A percentile compares a stretch with the other conserved stretches of the same genome.
phyloP scores from a whole-genome alignment of 2,113 vertebrate genomes.

The Polyodon spathula region DNA sequence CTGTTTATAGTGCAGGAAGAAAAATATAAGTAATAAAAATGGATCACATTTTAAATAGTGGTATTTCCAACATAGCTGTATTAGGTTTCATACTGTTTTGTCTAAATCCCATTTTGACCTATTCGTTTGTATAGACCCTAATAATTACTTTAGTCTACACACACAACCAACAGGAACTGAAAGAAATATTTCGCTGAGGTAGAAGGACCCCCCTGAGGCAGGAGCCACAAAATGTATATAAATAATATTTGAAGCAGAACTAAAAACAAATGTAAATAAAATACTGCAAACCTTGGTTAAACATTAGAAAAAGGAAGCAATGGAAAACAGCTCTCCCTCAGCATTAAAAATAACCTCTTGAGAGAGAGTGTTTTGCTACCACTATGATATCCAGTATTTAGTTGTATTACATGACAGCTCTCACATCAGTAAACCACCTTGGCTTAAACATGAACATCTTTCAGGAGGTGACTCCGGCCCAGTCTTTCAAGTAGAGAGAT shows the following conservation, averaged over 20 bases:
- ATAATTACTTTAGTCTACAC: neutral
- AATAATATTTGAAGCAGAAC: too few relatives aligned
- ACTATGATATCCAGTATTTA: constrained; percentile 32
- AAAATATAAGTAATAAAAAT: too few relatives aligned
- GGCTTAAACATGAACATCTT: constrained; percentile 17
- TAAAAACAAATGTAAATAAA: too few relatives aligned
- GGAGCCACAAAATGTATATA: too few relatives aligned
- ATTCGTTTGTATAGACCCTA: neutral
- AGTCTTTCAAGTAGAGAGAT: too few relatives aligned
- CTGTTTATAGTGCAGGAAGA: too few relatives aligned
- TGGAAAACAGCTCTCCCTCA: too few relatives aligned
- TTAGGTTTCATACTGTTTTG: neutral
- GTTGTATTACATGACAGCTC: constrained; percentile 29
- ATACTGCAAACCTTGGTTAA: too few relatives aligned
- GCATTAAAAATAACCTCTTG: neutral
- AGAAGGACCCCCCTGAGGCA: neutral
- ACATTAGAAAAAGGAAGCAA: too few relatives aligned
- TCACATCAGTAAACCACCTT: constrained; percentile 32
- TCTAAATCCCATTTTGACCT: neutral
- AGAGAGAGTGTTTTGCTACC: constrained; percentile 16
- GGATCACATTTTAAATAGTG: too few relatives aligned
- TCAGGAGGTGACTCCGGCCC: neutral
- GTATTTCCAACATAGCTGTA: too few relatives aligned
- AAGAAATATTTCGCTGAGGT: neutral
- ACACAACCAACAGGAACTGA: neutral